Conservation (phyloP, 2,113 vertebrate species). For the Illadopsis cleaveri region DNA sequence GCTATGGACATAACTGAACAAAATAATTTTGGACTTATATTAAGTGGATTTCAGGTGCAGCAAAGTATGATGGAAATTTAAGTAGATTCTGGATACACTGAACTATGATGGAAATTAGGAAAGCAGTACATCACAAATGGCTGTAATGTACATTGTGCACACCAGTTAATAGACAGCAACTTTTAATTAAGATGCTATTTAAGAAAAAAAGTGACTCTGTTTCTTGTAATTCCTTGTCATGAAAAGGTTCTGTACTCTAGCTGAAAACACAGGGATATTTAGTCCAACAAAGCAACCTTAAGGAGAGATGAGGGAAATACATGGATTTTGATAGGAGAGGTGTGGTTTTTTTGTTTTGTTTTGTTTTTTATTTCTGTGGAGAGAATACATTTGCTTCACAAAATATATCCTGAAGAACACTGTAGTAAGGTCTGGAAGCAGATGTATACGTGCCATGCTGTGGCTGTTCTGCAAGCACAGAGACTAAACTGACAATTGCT, state of each 20-base stretch:
- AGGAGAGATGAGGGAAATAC: not conserved
- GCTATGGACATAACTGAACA: not conserved
- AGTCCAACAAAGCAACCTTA: not conserved
- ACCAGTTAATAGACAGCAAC: not conserved
- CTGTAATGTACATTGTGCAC: not conserved
- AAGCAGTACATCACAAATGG: not conserved
- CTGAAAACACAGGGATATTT: slow-evolving; percentile 1
- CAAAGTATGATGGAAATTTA: not conserved
- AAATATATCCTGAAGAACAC: not conserved
- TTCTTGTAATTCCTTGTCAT: not conserved
- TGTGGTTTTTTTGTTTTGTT: not conserved
- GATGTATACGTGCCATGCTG: not conserved
- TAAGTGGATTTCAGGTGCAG: not conserved
- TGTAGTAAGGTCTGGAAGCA: not conserved
- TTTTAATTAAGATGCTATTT: not conserved
- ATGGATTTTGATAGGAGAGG: not conserved
- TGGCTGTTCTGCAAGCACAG: not conserved
- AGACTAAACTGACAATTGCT: not conserved
- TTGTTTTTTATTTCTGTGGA: not conserved
- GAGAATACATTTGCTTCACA: not conserved
- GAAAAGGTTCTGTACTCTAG: not conserved
- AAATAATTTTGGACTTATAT: not conserved
- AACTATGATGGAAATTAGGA: not conserved
- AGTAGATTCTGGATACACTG: not conserved
- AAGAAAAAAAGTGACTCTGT: not conserved